phyloP scores from a whole-genome alignment of 2,113 vertebrate species.

The Phaethon lepturus region DNA sequence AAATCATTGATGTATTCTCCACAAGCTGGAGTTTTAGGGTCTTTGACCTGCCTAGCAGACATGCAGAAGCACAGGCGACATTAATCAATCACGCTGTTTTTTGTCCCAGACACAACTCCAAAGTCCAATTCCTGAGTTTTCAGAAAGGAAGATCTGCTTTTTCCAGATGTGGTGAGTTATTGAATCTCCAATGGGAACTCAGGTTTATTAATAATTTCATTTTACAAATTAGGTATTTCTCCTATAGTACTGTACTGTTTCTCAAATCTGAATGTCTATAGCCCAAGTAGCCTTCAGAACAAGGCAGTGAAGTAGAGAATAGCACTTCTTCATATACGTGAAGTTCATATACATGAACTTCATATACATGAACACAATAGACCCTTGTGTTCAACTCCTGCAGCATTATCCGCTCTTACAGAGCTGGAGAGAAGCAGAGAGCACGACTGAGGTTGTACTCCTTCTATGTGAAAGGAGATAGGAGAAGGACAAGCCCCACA shows the following conservation, averaged over 20 bases:
- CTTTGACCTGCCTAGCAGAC: background rate
- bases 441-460: rapidly evolving
- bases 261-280: background rate
- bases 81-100: background rate
- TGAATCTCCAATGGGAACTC: background rate
- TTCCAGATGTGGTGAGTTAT: constrained; percentile 65
- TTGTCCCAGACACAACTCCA: background rate
- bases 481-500: background rate
- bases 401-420: background rate
- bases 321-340: background rate
- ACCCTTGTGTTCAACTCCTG: background rate
- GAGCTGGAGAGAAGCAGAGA: background rate
- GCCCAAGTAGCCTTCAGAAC: background rate
- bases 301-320: background rate
- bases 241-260: background rate
- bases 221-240: background rate
- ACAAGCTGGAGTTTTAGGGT: background rate
- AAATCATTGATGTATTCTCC: background rate
- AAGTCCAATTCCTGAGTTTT: constrained; percentile 49
- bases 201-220: background rate
- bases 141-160: constrained; percentile 6
- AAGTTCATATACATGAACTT: too few relatives aligned
- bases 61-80: background rate
- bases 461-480: background rate
- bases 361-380: too few relatives aligned